Evolutionary conservation across 2,797 vertebrate genomes (phyloP).

Genomic region (Hirundo rustica): DNA sequence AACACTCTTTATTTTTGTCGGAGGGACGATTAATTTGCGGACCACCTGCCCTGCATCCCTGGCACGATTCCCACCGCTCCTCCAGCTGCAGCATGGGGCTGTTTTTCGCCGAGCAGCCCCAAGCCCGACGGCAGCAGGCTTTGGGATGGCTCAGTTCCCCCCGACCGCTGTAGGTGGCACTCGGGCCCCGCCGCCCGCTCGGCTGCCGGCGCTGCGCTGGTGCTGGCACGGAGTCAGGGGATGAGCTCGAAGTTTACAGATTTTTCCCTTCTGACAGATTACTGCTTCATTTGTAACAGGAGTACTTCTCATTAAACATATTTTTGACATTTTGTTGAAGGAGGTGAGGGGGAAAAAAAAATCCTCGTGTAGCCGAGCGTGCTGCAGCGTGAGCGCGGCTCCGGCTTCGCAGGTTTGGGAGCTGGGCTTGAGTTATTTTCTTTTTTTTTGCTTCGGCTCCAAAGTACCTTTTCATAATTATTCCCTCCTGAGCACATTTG

Average conservation of each 20-base stretch:
- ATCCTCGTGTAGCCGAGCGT: background rate
- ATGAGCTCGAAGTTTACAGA: slow-evolving; percentile 36
- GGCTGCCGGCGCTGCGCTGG: background rate
- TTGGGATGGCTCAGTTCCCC: background rate
- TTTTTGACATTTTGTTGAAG: slow-evolving; percentile 27
- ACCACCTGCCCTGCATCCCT: background rate
- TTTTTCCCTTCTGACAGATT: slow-evolving; percentile 55
- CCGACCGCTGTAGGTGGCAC: slow-evolving; percentile 30
- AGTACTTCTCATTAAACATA: slow-evolving; percentile 46
- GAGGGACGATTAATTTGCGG: background rate
- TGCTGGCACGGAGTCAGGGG: background rate
- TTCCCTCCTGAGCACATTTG: background rate
- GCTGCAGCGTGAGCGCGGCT: background rate
- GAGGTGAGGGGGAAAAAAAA: rapidly evolving
- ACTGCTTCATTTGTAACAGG: slow-evolving; percentile 41
- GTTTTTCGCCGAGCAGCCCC: background rate
- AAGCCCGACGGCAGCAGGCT: background rate
- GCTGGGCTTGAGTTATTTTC: background rate
- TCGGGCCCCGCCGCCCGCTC: background rate
- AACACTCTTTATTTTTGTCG: background rate
- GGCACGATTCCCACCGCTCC: rapidly evolving
- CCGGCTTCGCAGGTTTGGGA: background rate
- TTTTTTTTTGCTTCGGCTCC: background rate
- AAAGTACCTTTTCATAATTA: background rate
- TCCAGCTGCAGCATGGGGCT: background rate